phyloP scores from a whole-genome alignment of 2,113 vertebrate species.

The Cromileptes altivelis region DNA sequence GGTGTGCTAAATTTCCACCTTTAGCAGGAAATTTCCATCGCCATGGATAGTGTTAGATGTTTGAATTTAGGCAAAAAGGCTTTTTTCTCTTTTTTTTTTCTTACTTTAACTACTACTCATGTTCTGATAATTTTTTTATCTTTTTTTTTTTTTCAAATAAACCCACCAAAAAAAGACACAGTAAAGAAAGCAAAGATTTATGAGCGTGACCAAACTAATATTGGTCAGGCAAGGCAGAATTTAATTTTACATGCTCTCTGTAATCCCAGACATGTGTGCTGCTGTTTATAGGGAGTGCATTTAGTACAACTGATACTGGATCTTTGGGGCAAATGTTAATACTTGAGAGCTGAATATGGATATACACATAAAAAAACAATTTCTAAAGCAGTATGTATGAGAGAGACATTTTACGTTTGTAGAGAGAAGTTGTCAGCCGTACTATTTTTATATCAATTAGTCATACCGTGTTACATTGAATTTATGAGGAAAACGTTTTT shows the following conservation, averaged over 20 bases:
- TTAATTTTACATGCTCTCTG: neutral
- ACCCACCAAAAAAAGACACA: neutral
- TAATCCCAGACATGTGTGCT: neutral
- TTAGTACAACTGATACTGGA: no score
- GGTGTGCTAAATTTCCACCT: slow-evolving; percentile 14
- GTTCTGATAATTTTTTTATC: neutral
- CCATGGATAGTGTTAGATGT: neutral
- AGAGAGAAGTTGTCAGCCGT: no score
- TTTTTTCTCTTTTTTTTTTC: neutral
- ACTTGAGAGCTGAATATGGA: neutral
- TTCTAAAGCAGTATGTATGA: neutral
- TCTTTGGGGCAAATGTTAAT: neutral
- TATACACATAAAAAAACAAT: neutral
- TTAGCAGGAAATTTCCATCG: slow-evolving; percentile 18
- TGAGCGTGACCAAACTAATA: neutral
- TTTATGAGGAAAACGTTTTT: no score
- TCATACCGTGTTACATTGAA: no score
- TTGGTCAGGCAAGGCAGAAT: neutral
- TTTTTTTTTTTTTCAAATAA: neutral
- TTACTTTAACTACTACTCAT: neutral
- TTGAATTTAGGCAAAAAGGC: slow-evolving; percentile 4
- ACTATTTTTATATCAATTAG: no score
- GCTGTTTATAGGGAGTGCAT: neutral
- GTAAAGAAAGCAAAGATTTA: neutral
- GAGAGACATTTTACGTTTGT: no score